Percentiles rank a stretch among this genome's conserved stretches.
These are phyloP conservation scores for Elgaria multicarinata DNA, from an alignment of 2,113 vertebrate genomes.

Conservation along the genomic window DNA sequence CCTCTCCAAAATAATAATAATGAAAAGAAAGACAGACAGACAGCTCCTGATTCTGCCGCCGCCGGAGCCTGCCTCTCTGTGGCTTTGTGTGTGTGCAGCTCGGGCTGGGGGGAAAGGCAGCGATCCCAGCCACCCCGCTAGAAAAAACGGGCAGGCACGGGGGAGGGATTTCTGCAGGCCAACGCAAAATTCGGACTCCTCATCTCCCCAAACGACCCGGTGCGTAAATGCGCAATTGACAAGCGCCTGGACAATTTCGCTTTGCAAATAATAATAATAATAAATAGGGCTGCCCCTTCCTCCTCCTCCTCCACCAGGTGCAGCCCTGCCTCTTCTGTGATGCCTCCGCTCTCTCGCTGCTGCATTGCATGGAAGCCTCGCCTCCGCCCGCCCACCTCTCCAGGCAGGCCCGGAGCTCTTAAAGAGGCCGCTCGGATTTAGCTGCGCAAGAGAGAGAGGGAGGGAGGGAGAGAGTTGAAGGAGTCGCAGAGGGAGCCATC, in stretches of 20 bases:
- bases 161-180: not conserved
- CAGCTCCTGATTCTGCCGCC: not conserved
- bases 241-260: not conserved
- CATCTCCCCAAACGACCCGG: not conserved
- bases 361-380: not conserved
- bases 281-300: not conserved
- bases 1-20: conserved; percentile 31
- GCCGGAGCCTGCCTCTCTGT: not conserved
- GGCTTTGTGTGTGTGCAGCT: not conserved
- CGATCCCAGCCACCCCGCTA: not conserved
- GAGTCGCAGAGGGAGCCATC: too few relatives aligned
- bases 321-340: not conserved
- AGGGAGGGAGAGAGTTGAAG: too few relatives aligned
- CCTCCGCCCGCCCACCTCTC: not conserved
- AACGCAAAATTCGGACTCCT: not conserved
- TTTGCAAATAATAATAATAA: not conserved
- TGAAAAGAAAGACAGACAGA: not conserved
- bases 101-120: not conserved
- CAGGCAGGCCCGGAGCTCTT: not conserved
- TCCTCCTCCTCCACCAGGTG: not conserved
- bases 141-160: not conserved
- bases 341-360: not conserved
- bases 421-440: not conserved
- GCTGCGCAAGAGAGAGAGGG: too few relatives aligned
- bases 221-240: not conserved